Evolutionary conservation across 2,888 invertebrate species (phyloP).

Genomic region (Taenaris catops): DNA sequence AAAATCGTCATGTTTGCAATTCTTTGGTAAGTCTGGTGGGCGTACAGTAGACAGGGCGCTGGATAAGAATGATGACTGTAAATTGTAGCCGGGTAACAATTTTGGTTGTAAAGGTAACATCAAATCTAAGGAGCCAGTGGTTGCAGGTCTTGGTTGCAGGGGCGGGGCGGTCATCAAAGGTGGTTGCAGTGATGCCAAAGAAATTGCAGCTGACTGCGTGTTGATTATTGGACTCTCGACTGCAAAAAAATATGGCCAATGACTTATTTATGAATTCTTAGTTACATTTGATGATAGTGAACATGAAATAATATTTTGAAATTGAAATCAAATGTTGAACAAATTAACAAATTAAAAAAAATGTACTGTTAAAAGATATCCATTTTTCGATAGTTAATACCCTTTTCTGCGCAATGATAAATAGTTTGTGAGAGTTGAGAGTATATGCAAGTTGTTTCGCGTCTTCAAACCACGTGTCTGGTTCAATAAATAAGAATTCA

Average conservation of each 20-base stretch:
- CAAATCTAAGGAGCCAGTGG: conserved; percentile 84
- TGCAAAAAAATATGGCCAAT: conserved; percentile 53
- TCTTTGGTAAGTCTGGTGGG: conserved; percentile 53
- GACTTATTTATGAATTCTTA: too few relatives aligned
- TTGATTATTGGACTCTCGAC: conserved; percentile 78
- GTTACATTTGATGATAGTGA: too few relatives aligned
- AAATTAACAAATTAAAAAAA: too few relatives aligned
- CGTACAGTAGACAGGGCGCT: conserved; percentile 74
- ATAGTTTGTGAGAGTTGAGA: too few relatives aligned
- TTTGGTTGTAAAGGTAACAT: conserved; percentile 87
- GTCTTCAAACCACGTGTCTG: too few relatives aligned
- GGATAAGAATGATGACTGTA: conserved; percentile 66
- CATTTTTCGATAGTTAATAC: too few relatives aligned
- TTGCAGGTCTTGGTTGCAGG: conserved; percentile 84
- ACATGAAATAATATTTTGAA: too few relatives aligned
- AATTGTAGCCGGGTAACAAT: conserved; percentile 79
- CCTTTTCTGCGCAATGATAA: too few relatives aligned
- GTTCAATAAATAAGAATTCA: too few relatives aligned
- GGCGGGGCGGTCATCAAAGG: conserved; percentile 78
- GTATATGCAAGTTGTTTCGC: too few relatives aligned
- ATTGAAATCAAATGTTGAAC: too few relatives aligned
- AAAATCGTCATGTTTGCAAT: conserved; percentile 31
- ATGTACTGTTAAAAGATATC: too few relatives aligned
- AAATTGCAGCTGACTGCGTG: conserved; percentile 66
- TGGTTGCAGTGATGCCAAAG: conserved; percentile 75